A percentile compares a stretch with the other conserved stretches of the same genome.
Evolutionary conservation across 2,888 invertebrate species (phyloP).

Genomic region (Helicoverpa assulta): DNA sequence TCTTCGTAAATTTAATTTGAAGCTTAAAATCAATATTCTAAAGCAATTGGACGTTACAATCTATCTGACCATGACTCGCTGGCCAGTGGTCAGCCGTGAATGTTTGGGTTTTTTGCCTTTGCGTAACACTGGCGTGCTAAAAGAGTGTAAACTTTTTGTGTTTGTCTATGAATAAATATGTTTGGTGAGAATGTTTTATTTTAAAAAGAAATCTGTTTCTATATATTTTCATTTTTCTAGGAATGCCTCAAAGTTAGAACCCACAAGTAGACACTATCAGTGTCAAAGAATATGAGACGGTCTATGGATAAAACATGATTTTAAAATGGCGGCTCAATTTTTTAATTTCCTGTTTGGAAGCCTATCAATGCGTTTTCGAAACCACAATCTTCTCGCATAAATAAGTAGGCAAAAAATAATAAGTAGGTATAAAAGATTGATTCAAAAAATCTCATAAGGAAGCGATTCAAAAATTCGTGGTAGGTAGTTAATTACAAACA

Average conservation of each 20-base stretch:
- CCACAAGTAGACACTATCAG: too few species aligned
- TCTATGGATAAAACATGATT: too few species aligned
- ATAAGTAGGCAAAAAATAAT: background rate
- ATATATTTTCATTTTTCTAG: too few species aligned
- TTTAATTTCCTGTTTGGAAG: too few species aligned
- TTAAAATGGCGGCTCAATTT: too few species aligned
- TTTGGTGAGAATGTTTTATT: too few species aligned
- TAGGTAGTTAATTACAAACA: conserved; percentile 51
- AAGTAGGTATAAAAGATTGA: conserved; percentile 2
- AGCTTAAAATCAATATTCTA: conserved; percentile 13
- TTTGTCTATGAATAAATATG: conserved; percentile 1
- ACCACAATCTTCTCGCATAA: conserved; percentile 1
- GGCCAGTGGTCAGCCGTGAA: conserved; percentile 46
- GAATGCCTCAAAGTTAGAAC: too few species aligned
- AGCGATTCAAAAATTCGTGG: conserved; percentile 42
- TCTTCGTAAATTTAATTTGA: background rate
- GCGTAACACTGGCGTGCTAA: conserved; percentile 52
- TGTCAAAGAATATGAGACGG: too few species aligned
- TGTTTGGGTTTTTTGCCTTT: conserved; percentile 59
- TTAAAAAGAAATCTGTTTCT: too few species aligned
- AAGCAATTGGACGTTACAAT: conserved; percentile 32
- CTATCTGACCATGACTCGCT: conserved; percentile 57
- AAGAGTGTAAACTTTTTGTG: conserved; percentile 22
- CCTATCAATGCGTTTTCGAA: background rate
- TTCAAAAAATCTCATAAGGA: conserved; percentile 39